These are phyloP conservation scores for Amazonetta brasiliensis DNA, from an alignment of 2,797 vertebrate species.

Conservation along the genomic window DNA sequence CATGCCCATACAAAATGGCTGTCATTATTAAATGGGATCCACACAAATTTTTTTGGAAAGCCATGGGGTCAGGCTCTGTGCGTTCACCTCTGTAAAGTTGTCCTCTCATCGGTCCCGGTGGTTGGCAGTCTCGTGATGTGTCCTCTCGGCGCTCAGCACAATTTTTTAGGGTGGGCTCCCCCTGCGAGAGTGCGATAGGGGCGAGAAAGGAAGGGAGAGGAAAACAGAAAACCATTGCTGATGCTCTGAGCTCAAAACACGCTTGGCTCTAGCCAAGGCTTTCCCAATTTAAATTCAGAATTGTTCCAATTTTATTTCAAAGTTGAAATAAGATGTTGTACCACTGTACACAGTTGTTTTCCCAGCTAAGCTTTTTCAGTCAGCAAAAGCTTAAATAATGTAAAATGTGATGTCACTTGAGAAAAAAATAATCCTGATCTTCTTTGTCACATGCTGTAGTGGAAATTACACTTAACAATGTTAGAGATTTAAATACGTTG, in stretches of 20 bases:
- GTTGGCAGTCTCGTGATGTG: not conserved
- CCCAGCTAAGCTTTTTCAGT: not conserved
- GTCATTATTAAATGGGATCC: not conserved
- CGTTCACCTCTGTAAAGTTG: not conserved
- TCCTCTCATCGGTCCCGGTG: not conserved
- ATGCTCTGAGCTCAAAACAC: not conserved
- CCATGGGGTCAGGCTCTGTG: not conserved
- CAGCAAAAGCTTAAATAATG: not conserved
- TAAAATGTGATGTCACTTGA: conserved; percentile 16
- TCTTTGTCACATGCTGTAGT: not conserved
- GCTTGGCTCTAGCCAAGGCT: not conserved
- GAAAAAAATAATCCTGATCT: not conserved
- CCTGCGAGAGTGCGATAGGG: not conserved
- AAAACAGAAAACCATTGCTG: not conserved
- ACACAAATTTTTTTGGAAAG: conserved; percentile 16
- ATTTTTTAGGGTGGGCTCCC: not conserved
- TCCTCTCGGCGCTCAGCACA: not conserved
- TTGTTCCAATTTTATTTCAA: not conserved
- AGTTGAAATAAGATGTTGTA: not conserved
- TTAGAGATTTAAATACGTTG: conserved; percentile 3
- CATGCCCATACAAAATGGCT: not conserved
- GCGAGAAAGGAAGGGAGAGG: not conserved
- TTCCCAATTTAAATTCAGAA: not conserved
- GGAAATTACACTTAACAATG: not conserved
- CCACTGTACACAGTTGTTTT: not conserved